These are phyloP conservation scores for Limnothrissa miodon DNA, from an alignment of 2,113 vertebrate species.

Conservation along the genomic window DNA sequence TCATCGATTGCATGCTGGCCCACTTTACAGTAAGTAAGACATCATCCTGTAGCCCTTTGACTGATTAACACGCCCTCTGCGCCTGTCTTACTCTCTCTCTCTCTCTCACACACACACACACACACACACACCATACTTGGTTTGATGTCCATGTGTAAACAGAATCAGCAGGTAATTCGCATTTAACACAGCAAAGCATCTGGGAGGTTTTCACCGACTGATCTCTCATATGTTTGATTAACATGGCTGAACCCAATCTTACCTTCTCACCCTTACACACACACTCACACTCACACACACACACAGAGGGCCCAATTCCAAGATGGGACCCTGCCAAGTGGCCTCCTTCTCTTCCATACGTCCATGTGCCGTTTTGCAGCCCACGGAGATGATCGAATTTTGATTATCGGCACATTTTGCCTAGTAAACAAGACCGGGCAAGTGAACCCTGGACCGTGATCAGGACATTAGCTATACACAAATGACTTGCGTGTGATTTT, in stretches of 20 bases:
- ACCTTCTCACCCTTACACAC: not conserved
- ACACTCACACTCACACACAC: not conserved
- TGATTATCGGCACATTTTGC: slow-evolving; percentile 29
- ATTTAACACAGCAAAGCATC: not conserved
- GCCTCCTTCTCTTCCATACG: not conserved
- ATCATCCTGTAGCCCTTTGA: not conserved
- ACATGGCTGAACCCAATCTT: not conserved
- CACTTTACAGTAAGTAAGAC: not conserved
- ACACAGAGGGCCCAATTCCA: not conserved
- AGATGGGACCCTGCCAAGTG: not conserved
- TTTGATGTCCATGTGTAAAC: not conserved
- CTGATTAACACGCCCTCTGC: not conserved
- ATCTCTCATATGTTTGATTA: not conserved
- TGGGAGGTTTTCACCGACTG: not conserved
- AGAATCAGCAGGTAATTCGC: not conserved
- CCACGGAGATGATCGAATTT: slow-evolving; percentile 6
- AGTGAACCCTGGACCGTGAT: slow-evolving; percentile 38
- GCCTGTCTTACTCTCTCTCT: not conserved
- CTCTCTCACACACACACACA: not conserved
- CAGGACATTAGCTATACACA: slow-evolving; percentile 22
- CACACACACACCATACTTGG: too few relatives aligned
- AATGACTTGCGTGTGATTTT: slow-evolving; percentile 36
- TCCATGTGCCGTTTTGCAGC: not conserved
- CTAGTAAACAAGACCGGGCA: slow-evolving; percentile 37
- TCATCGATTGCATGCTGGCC: not conserved